Percentiles rank a stretch among this genome's conserved stretches.
Evolutionary conservation across 2,113 vertebrate genomes (phyloP).

Genomic region (Cyprinus carpio): DNA sequence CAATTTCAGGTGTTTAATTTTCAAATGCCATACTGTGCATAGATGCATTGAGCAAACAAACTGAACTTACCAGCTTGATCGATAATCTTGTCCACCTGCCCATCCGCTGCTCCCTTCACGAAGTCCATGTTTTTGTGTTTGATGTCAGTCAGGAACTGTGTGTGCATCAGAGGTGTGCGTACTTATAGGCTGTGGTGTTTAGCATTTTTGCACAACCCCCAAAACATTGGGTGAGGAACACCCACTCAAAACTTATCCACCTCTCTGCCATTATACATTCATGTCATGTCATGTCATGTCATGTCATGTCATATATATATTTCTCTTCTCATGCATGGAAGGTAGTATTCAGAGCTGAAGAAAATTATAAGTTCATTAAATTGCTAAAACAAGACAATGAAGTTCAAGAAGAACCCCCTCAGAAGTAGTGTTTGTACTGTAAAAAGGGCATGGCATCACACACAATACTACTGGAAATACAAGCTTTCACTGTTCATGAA

Average conservation of each 20-base stretch:
- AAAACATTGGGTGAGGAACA: neutral
- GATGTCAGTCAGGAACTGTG: conserved; percentile 7
- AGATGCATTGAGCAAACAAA: neutral
- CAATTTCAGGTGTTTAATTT: neutral
- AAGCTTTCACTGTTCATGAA: neutral
- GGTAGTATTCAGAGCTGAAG: neutral
- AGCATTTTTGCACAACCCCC: conserved; percentile 9
- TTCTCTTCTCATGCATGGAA: neutral
- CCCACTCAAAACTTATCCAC: neutral
- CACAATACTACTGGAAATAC: neutral
- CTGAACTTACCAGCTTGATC: conserved; percentile 56
- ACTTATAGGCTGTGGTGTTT: conserved; percentile 20
- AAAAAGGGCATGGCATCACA: neutral
- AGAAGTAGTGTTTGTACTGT: neutral
- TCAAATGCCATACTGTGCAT: neutral
- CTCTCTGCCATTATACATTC: neutral
- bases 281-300: neutral
- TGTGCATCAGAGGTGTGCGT: neutral
- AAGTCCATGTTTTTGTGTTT: conserved; percentile 49
- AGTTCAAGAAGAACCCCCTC: neutral
- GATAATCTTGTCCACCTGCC: conserved; percentile 41
- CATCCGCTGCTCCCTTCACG: neutral
- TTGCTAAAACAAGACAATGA: neutral
- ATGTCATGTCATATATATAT: neutral
- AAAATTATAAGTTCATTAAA: neutral